These are phyloP conservation scores for silkworm (Bombyx mori) DNA, from an alignment of 1,140 invertebrate genomes.

Conservation along the genomic window ASM3026992v2 NC_085112.1:15320501-15321000, in stretches of 20 bases:
- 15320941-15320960: too few species aligned
- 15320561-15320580: slow-evolving; percentile 78
- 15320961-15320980: too few species aligned
- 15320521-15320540: slow-evolving; percentile 86
- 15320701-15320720: too few species aligned
- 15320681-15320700: too few species aligned
- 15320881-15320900: neutral
- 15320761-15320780: too few species aligned
- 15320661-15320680: too few species aligned
- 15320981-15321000: too few species aligned
- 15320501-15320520: slow-evolving; percentile 73
- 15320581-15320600: slow-evolving; percentile 54
- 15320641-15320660: neutral
- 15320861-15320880: neutral
- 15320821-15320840: neutral
- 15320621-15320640: neutral
- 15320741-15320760: too few species aligned
- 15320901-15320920: too few species aligned
- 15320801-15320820: slow-evolving; percentile 29
- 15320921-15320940: too few species aligned
- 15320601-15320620: too few species aligned
- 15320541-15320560: slow-evolving; percentile 83
- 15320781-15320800: slow-evolving; percentile 23
- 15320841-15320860: neutral
- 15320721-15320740: too few species aligned